Evolutionary conservation across 1,140 invertebrate species (phyloP), one percentile per base, ranked within the genome.

Genomic region (Drosophila pseudoobscura): DNA sequence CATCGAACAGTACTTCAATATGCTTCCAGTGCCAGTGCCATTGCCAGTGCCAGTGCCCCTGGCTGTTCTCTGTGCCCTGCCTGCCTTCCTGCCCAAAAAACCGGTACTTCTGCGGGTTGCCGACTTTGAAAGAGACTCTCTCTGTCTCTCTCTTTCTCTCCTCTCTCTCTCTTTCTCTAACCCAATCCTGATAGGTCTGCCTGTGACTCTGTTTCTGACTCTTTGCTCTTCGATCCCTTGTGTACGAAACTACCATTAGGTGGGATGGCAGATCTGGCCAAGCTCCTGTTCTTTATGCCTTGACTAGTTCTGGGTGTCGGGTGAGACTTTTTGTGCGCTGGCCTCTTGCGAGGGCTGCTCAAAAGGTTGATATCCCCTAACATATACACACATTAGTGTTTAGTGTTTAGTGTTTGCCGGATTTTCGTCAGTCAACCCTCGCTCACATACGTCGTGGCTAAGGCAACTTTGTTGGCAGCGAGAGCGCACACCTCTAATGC

Each of bases 1-100:
- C 84, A 59, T 89, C 79, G 83, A 83, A 87, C 83, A 72, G 74
- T 75, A 88, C 84, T 88, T 83, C 78, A 83, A 83, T 88, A 76
- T 88, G 80, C 80, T 78, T 64, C 66, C 53, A 64, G 63, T 13
- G 51, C 51, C 51, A 43, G 65, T 63, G 46, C 63, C 61, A 64
- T 8, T 66, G 65, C 50, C 65, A 69, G 56, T 66, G 65, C 50
- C 65, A 69, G 56, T 50, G 20, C 20, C 20, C 20, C 20, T 20
- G 63, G 51, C 63, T 11, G 11, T 39, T 39, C 35, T 4, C 35
- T 13, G 35, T 39, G 9, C 11, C 11, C 52, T 46, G 53, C 49
- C 43, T 45, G 53, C 49, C 43, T 45, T 41, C 35, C 69, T 52
- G 29, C 53, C 50, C 45, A 53, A 29, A 39, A 39, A 39, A 13